Base-by-base conservation (phyloP, 2,888 invertebrate species). In the Plagiodera versicolora region DNA sequence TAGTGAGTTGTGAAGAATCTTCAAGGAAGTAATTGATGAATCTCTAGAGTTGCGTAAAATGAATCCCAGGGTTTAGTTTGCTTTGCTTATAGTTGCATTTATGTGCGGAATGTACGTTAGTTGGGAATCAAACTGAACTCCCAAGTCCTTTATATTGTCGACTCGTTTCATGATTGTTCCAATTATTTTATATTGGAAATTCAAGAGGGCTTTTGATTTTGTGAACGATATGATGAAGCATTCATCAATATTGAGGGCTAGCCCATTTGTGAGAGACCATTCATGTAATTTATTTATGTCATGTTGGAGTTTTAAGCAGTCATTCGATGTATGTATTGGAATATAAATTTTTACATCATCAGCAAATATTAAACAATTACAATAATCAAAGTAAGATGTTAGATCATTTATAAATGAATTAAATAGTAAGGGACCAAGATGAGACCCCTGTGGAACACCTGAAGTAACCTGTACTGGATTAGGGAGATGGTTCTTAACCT, bases 231-330 rank as follows among this genome's bases (percentile, higher is more conserved):
- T 5, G n/a, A n/a, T n/a, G 24, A 6, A 24, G 24, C 24, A 24
- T 24, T 24, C 6, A 24, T 24, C 24, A 24, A 24, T 24, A 24
- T 24, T 24, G 4, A 24, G 39, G 2, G 9, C 39, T 39, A 39
- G 39, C n/a, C 39, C 32, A 32, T 32, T 32, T 32, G 32, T 32
- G 32, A 32, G 9, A 32, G 32, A 32, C 32, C 32, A 32, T 32
- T 32, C 32, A 32, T 32, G 32, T 32, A 32, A 32, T 32, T 32
- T 32, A 32, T 32, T n/a, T 14, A 44, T 44, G 16, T 44, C 44
- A 44, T 44, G 44, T 11, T 44, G 44, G 44, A 44, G 44, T 44
- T 45, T 45, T 45, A n/a, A 45, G 45, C 45, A 45, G 45, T 16
- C 44, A 16, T 44, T 44, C 4, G 44, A 14, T 14, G 11, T 44